A percentile compares a stretch with the other conserved stretches of the same genome.
phyloP scores from a whole-genome alignment of 2,113 vertebrate genomes.

The Peucedramus taeniatus region DNA sequence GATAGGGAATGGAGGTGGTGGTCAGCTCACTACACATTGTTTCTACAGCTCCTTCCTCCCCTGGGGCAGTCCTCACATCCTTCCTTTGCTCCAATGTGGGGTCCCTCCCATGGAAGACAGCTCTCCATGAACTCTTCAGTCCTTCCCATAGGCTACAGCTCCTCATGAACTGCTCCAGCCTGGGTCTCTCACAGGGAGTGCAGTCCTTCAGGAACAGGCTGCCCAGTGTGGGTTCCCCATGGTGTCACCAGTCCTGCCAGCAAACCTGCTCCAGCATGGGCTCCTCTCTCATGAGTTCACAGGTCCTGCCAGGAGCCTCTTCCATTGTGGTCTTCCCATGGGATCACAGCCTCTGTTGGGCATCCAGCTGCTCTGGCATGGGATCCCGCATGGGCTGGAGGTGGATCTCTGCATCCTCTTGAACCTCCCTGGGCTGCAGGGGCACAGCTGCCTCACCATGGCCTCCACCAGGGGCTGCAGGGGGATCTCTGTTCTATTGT shows the following conservation, averaged over 20 bases:
- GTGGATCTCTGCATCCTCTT: neutral
- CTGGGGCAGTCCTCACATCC: neutral
- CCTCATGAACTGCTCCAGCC: neutral
- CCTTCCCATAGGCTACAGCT: neutral
- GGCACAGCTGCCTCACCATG: neutral
- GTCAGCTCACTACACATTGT: fast-evolving
- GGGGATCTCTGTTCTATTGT: neutral
- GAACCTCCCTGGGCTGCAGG: neutral
- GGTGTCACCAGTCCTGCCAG: neutral
- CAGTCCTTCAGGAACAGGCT: neutral
- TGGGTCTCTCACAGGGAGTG: neutral
- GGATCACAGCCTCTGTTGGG: neutral
- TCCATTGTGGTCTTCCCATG: neutral
- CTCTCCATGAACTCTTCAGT: neutral
- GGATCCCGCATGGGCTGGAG: neutral
- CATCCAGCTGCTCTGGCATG: neutral
- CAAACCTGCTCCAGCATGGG: neutral
- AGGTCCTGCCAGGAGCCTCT: neutral
- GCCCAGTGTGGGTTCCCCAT: no score
- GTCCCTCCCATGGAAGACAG: neutral
- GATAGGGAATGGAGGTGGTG: neutral
- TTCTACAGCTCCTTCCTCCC: neutral
- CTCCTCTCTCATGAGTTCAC: neutral
- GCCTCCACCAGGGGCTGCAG: neutral
- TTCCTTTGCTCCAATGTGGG: neutral